Conservation (phyloP, 1,140 invertebrate species). For the Monomorium pharaonis region DNA sequence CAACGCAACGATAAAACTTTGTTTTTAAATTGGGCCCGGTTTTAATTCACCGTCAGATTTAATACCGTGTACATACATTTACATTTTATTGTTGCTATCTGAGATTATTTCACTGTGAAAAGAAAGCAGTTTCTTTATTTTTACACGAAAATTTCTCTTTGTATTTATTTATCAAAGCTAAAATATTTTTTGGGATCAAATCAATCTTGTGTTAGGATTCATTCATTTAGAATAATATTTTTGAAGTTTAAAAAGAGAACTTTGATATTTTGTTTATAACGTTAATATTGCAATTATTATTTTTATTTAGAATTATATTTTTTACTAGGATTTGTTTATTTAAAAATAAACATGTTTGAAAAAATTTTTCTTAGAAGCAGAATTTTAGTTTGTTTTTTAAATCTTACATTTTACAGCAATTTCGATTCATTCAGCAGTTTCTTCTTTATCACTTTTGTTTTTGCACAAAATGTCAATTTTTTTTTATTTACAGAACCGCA, state of each 20-base stretch:
- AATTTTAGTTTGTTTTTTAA: neutral
- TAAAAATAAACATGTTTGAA: neutral
- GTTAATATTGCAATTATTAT: neutral
- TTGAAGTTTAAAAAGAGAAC: neutral
- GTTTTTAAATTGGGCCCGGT: slow-evolving; percentile 22
- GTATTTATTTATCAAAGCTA: neutral
- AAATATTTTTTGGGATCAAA: neutral
- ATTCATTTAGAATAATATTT: neutral
- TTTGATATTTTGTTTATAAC: neutral
- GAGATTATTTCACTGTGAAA: neutral
- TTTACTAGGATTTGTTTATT: neutral
- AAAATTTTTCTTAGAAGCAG: neutral
- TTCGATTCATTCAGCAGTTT: neutral
- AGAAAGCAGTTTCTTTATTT: neutral
- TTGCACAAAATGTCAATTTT: neutral
- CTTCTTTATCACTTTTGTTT: neutral
- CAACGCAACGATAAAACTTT: neutral
- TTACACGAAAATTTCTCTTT: neutral
- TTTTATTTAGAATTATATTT: neutral
- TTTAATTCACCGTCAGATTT: slow-evolving; percentile 23
- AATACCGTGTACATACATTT: neutral
- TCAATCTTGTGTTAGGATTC: neutral
- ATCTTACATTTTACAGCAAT: neutral
- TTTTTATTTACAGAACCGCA: slow-evolving; percentile 77
- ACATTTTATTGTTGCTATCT: neutral